Conservation (phyloP, 2,888 invertebrate genomes). For the Noctua comes region DNA sequence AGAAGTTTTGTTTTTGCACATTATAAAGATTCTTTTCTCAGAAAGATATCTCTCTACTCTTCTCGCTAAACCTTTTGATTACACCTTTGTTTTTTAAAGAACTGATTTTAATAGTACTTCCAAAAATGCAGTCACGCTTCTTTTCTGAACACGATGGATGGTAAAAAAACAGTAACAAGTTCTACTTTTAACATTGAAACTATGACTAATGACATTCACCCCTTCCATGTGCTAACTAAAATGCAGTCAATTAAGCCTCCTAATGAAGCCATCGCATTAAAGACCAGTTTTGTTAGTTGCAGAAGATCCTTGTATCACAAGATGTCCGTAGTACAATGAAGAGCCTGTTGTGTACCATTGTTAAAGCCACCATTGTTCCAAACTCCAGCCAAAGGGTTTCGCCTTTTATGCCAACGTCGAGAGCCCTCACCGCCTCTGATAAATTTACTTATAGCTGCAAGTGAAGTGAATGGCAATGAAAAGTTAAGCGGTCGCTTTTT, state of each 20-base stretch:
- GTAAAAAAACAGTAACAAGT: background rate
- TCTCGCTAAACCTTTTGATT: background rate
- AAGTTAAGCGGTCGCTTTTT: constrained; percentile 62
- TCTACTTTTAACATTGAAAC: background rate
- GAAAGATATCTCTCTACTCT: background rate
- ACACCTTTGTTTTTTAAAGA: background rate
- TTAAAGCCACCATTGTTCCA: constrained; percentile 75
- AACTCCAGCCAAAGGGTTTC: constrained; percentile 74
- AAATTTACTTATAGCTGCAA: constrained; percentile 77
- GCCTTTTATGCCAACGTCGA: constrained; percentile 72
- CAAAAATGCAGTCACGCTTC: background rate
- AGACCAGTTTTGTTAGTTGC: constrained; percentile 60
- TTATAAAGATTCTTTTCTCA: background rate
- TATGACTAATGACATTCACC: background rate
- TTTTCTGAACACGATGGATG: background rate
- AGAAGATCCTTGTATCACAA: constrained; percentile 68
- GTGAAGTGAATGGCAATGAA: constrained; percentile 73
- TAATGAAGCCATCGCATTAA: constrained; percentile 53
- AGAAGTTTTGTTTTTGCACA: background rate
- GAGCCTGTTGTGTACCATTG: constrained; percentile 77
- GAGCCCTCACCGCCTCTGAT: constrained; percentile 70
- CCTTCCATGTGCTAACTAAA: background rate
- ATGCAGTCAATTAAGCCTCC: constrained; percentile 40
- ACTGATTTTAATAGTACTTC: background rate
- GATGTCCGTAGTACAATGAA: constrained; percentile 75